Evolutionary conservation across 2,113 vertebrate species (phyloP).

Genomic region (Hypocryptadius cinnamomeus): DNA sequence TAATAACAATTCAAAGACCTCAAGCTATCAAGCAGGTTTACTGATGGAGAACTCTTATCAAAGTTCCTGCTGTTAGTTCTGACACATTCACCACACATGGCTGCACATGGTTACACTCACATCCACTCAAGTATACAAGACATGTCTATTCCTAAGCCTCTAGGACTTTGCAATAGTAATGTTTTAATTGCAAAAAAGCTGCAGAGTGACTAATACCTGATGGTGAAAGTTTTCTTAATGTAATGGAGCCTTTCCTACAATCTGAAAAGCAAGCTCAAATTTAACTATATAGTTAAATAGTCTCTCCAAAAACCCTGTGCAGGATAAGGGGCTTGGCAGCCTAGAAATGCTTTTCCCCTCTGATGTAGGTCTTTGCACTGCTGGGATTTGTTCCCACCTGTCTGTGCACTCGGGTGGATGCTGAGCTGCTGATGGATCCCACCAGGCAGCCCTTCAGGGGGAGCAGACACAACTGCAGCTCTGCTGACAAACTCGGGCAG

Average conservation of each 20-base stretch:
- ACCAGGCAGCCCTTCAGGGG: background rate
- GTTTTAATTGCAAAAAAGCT: constrained; percentile 64
- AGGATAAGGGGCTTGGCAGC: background rate
- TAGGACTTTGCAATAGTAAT: constrained; percentile 33
- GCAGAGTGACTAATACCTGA: background rate
- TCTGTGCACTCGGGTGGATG: background rate
- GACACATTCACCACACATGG: constrained; percentile 69
- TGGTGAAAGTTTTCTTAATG: background rate
- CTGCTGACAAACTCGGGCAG: background rate
- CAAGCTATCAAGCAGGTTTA: constrained; percentile 63
- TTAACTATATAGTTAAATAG: background rate
- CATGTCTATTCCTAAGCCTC: constrained; percentile 36
- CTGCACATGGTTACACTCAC: constrained; percentile 61
- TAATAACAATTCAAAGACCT: constrained; percentile 61
- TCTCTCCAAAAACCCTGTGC: background rate
- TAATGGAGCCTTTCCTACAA: background rate
- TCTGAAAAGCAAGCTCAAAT: background rate
- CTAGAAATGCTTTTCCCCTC: background rate
- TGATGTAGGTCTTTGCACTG: background rate
- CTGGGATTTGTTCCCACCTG: background rate
- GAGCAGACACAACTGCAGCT: background rate
- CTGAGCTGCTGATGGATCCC: background rate
- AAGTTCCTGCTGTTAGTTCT: constrained; percentile 65
- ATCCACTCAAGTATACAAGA: constrained; percentile 25
- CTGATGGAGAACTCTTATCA: constrained; percentile 62